Base-by-base conservation (phyloP, 2,113 vertebrate genomes). In the Xiphophorus maculatus region DNA sequence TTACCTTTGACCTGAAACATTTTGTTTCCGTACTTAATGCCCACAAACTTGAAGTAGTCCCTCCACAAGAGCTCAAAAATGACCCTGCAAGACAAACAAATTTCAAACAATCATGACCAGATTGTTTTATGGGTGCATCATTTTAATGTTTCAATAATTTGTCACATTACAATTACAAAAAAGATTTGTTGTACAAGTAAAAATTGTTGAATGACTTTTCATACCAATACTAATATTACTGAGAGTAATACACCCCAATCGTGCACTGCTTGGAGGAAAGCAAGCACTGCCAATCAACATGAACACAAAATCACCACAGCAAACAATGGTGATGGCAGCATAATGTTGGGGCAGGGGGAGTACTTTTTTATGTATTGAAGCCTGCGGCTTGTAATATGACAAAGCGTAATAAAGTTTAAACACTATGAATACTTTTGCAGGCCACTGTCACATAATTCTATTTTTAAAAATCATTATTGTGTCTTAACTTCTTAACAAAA, bases 51-150 rank as follows among this genome's bases (percentile, higher is more conserved):
- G 72, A 96, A 96, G 80, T 96, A 96, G 90, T 96, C 95, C 61
- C 95, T 89, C 96, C 95, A 96, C 11, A 95, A 61, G 72, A 97
- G 94, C n/a, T 96, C 95, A 92, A 96, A 96, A 73, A 96, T 90
- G 17, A 96, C 94, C 96, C 96, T 96, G 80, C 27, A 85, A 89
- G 14, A 61, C 14, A 32, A 28, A 27, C 4, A 25, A 44, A 71
- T 13, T 54, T 22, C 22, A 44, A 22, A 68, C 5, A 32, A n/a
- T 58, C 22, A 5, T n/a, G 22, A n/a, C 51, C 25, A n/a, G 25
- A 58, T n/a, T n/a, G 51, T 58, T 22, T 25, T 25, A 3, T 25
- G 22, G 51, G 7, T 10, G 51, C 10, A 58, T 9, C 25, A 1
- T n/a, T 11, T 58, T n/a, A 58, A 58, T 2, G 9, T 54, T 54